Evolutionary conservation across 2,888 invertebrate genomes (phyloP), one percentile per base, ranked within the genome.

Genomic region (Cantharis rustica): DNA sequence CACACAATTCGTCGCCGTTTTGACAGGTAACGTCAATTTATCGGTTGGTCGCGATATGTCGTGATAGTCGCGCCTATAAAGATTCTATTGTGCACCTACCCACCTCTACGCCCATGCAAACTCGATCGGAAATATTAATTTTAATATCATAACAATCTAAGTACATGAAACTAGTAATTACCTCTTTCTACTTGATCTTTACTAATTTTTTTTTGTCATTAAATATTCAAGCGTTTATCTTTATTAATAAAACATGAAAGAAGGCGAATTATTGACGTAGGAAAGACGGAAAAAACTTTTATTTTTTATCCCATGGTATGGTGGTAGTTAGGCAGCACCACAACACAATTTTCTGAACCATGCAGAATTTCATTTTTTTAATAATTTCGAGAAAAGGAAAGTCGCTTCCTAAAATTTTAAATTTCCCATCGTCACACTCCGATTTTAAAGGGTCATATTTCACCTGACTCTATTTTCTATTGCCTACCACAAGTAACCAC

Each of bases 11-110:
- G 70, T 72, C 72, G 72, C 47, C 66, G 31, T 68, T 72, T 72
- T 68, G 72, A 72, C 61, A 68, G 31, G 73, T 73, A 73, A 68
- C 31, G 72, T 73, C 73, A 73, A 69, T 73, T 71, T 66, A 71
- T 75, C 75, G 75, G 70, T 61, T 26, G 66, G 70, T 70, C 68
- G 75, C 75, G 70, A 75, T 63, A 75, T 72, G 75, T 75, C 75
- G 75, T 75, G 75, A 75, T 66, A 69, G 75, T 75, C 75, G 72
- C 75, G 47, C 75, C 75, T 75, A 47, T 69, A n/a, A 23, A 66
- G 31, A 71, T 68, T 72, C 75, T 71, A 71, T 75, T 75, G 75
- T 75, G 62, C 62, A 75, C 72, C 72, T 68, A 73, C 73, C 73
- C 47, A 70, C 69, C 69, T 71, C 70, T 62, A 66, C 76, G 71